phyloP scores from a whole-genome alignment of 2,797 vertebrate species.

The Tiaroga cobitis region DNA sequence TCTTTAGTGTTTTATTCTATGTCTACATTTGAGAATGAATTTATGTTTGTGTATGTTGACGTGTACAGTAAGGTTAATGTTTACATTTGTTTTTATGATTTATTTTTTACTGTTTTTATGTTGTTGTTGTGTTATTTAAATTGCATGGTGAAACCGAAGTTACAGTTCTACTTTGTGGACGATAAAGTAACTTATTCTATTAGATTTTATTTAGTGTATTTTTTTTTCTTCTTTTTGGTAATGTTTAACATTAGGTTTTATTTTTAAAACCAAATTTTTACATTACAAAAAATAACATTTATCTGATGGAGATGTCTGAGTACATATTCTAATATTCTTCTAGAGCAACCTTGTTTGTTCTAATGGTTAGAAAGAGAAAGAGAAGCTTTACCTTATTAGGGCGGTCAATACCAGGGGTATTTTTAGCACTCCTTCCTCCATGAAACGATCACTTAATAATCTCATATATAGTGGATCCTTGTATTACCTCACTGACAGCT shows the following conservation, averaged over 20 bases:
- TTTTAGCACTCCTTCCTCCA: conserved; percentile 47
- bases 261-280: no score
- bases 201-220: neutral
- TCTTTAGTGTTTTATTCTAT: neutral
- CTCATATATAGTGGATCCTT: conserved; percentile 26
- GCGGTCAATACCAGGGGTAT: conserved; percentile 38
- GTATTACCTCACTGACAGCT: conserved; percentile 21
- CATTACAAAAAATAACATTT: no score
- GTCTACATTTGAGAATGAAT: neutral
- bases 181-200: neutral
- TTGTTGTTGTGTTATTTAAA: neutral
- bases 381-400: conserved; percentile 57
- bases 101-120: neutral
- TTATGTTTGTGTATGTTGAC: neutral
- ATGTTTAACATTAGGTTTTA: neutral
- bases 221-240: neutral
- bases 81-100: neutral
- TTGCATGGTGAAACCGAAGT: neutral
- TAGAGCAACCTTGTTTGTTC: conserved; percentile 2
- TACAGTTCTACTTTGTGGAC: neutral
- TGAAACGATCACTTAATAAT: conserved; percentile 47
- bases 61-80: neutral
- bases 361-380: conserved; percentile 46
- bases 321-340: conserved; percentile 17
- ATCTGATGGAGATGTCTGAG: neutral